Evolutionary conservation across 1,140 invertebrate species (phyloP), one percentile per base, ranked within the genome.

Genomic region (Dinoponera quadriceps): DNA sequence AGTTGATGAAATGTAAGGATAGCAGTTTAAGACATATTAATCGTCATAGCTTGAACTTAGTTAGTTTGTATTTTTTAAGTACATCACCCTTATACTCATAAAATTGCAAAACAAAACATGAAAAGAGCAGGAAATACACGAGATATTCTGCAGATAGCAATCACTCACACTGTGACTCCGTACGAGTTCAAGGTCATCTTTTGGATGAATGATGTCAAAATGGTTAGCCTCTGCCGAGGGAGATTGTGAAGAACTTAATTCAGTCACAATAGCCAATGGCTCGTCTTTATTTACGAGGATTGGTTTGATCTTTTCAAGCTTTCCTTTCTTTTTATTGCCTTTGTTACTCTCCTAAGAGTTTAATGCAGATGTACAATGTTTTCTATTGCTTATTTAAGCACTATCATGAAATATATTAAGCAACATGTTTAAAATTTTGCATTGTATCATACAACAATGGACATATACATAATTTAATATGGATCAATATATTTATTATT

Each of bases 181-280:
- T 86, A 95, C 94, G 69, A 97, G 94, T 93, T 97, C 97, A 86
- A 97, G 95, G 86, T 97, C 97, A 94, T 97, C 97, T 94, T 98
- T 98, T 72, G 97, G 97, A 81, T 96, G 96, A 93, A 96, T 96
- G 88, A 96, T 93, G 87, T 97, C 97, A 94, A 97, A 97, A 93
- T 97, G 96, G 95, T 97, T 98, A 51, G 93, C 87, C 33, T 94
- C 94, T 38, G 71, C 78, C 25, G 75, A 78, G 33, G 90, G 63
- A 82, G 84, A 59, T 75, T 94, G 91, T 25, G 92, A 89, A 69
- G 85, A 65, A 85, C 75, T 91, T 85, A 86, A 73, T 84, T 93
- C 92, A 63, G 81, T 74, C 78, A 87, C 90, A 16, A 95, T 87
- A 25, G 93, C 85, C 72, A 93, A 91, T 3, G 95, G 92, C 77